A percentile compares a stretch with the other conserved stretches of the same genome.
phyloP scores from a whole-genome alignment of 2,888 invertebrate genomes.

The Acronicta leporina region DNA sequence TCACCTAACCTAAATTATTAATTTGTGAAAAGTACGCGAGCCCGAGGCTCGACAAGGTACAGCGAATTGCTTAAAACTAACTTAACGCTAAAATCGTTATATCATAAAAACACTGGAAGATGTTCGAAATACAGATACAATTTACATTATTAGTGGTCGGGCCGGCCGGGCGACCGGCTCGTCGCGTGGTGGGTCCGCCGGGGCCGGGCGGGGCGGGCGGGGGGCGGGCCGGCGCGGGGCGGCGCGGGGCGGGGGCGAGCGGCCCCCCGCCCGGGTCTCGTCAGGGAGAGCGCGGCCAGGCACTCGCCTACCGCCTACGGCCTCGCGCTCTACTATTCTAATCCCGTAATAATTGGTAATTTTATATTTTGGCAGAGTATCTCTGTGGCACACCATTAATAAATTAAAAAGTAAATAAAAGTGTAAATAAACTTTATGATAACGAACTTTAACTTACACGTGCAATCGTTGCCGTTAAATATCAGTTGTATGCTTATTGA shows the following conservation, averaged over 20 bases:
- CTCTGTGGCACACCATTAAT: conserved; percentile 89
- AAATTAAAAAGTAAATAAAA: conserved; percentile 88
- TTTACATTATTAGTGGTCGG: conserved; percentile 70
- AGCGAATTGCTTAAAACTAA: conserved; percentile 80
- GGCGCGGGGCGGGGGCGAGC: conserved; percentile 52
- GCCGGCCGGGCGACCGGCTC: conserved; percentile 45
- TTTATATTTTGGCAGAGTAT: conserved; percentile 89
- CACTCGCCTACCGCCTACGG: conserved; percentile 22
- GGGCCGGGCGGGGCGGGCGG: conserved; percentile 46
- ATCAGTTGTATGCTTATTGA: conserved; percentile 85
- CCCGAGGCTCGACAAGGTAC: conserved; percentile 80
- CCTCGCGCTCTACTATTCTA: conserved; percentile 58
- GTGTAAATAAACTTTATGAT: conserved; percentile 88
- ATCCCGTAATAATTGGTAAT: conserved; percentile 82
- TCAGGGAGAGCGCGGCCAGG: conserved; percentile 51
- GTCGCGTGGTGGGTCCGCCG: conserved; percentile 67
- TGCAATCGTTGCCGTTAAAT: conserved; percentile 87
- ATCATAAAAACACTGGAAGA: conserved; percentile 87
- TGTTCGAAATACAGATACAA: conserved; percentile 80
- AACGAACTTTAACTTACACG: conserved; percentile 87
- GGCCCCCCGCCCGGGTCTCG: conserved; percentile 44
- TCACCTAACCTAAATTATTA: conserved; percentile 80
- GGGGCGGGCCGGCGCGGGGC: conserved; percentile 55
- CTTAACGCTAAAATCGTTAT: conserved; percentile 82
- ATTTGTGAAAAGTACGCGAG: conserved; percentile 85